Evolutionary conservation across 2,797 vertebrate genomes (phyloP), one percentile per base, ranked within the genome.

Genomic region (Prunella strophiata): DNA sequence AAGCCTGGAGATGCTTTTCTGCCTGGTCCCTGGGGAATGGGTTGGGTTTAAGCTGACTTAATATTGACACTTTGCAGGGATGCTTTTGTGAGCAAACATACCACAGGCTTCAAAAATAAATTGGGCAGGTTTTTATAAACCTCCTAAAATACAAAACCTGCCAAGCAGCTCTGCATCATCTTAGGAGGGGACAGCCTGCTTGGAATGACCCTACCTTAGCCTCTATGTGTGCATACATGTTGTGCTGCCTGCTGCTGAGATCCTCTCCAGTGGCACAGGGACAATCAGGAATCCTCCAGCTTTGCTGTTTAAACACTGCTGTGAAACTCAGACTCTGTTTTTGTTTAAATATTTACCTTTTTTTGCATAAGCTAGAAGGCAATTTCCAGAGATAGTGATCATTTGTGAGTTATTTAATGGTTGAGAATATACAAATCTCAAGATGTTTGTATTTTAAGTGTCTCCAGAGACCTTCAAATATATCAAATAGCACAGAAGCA

Each of bases 401-500:
- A 91, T 96, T 92, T 92, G 10, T 74, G 76, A 87, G 92, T 93
- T 95, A 93, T 92, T 96, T 94, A 94, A 93, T 91, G 88, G 92
- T 66, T 87, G 85, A 75, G 87, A 93, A 83, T 92, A 71, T 50
- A 91, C 85, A 96, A 94, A 89, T 95, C 83, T 93, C 72, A 65
- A 94, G 96, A 94, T 7, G 30, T 94, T 92, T 88, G 52, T 88
- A 57, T 96, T 96, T 96, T 92, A 90, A 92, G 78, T 92, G 77
- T 94, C 97, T 93, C 91, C 85, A 85, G 96, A 94, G 96, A 93
- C 93, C 82, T 91, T 96, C 91, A 95, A 91, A 85, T 34, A 40
- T 70, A 66, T 93, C 83, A 93, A 94, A 93, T 88, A 96, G 85
- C 85, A 71, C 66, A 77, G 89, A 76, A 92, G 43, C 76, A 84